These are phyloP conservation scores for Hippopotamyrus pictus DNA, from an alignment of 2,797 vertebrate species.

Conservation along the genomic window DNA sequence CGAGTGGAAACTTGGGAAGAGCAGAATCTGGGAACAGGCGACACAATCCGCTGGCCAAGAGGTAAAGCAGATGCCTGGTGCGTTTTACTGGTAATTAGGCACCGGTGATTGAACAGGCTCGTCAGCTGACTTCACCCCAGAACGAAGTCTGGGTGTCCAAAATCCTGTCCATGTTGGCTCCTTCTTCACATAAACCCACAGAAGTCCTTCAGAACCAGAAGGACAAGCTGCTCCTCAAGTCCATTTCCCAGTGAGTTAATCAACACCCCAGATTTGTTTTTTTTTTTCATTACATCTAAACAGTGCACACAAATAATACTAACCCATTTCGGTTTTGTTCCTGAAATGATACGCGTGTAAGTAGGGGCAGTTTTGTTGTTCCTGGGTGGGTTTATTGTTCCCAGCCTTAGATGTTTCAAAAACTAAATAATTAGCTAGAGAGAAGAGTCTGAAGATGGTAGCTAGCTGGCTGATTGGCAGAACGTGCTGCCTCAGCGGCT, in stretches of 20 bases:
- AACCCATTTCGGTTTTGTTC: not conserved
- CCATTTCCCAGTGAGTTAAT: not conserved
- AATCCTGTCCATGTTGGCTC: not conserved
- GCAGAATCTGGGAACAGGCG: not conserved
- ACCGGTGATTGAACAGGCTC: not conserved
- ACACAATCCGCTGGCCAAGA: not conserved
- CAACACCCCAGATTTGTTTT: not conserved
- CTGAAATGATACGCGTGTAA: not conserved
- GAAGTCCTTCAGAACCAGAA: slow-evolving; percentile 2
- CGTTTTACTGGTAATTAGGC: not conserved
- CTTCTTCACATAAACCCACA: not conserved
- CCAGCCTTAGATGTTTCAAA: not conserved
- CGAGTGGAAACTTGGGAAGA: not conserved
- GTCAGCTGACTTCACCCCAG: not conserved
- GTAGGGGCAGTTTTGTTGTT: not conserved
- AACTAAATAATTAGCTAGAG: not conserved
- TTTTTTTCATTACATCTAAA: not conserved
- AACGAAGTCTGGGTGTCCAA: not conserved
- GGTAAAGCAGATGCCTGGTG: not conserved
- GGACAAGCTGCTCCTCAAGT: not conserved
- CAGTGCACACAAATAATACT: not conserved
- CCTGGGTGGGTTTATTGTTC: not conserved
- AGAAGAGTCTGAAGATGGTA: not conserved
- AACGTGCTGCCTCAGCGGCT: not conserved
- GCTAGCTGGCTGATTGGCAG: not conserved